Evolutionary conservation across 2,113 vertebrate genomes (phyloP).

Genomic region (Antigone vipio): DNA sequence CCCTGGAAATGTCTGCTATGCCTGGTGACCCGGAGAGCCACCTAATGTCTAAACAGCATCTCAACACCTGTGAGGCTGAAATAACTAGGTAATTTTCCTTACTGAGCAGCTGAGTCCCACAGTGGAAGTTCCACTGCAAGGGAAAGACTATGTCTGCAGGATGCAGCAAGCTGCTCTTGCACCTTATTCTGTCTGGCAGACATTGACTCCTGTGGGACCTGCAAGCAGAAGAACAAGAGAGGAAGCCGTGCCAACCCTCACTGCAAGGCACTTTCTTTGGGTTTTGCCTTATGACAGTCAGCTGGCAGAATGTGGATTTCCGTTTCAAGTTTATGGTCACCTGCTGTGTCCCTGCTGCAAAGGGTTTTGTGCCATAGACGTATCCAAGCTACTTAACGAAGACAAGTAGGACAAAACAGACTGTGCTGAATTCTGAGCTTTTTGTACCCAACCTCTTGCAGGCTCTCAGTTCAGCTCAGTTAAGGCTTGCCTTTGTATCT

Average conservation of each 20-base stretch:
- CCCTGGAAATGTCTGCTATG: neutral
- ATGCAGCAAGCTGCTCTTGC: neutral
- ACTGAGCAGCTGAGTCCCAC: neutral
- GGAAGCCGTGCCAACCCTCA: rapidly evolving
- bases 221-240: rapidly evolving
- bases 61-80: neutral
- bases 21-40: neutral
- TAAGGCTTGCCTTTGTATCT: rapidly evolving
- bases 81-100: neutral
- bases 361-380: neutral
- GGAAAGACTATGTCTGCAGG: neutral
- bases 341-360: neutral
- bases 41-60: neutral
- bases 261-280: neutral
- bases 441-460: neutral
- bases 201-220: neutral
- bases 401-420: neutral
- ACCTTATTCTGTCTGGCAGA: neutral
- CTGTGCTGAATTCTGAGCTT: neutral
- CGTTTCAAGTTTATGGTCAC: neutral
- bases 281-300: neutral
- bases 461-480: neutral
- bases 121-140: neutral
- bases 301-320: neutral
- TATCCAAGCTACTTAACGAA: rapidly evolving